These are phyloP conservation scores for Thalassarche chlororhynchos DNA, from an alignment of 2,113 vertebrate species.

Conservation along the genomic window DNA sequence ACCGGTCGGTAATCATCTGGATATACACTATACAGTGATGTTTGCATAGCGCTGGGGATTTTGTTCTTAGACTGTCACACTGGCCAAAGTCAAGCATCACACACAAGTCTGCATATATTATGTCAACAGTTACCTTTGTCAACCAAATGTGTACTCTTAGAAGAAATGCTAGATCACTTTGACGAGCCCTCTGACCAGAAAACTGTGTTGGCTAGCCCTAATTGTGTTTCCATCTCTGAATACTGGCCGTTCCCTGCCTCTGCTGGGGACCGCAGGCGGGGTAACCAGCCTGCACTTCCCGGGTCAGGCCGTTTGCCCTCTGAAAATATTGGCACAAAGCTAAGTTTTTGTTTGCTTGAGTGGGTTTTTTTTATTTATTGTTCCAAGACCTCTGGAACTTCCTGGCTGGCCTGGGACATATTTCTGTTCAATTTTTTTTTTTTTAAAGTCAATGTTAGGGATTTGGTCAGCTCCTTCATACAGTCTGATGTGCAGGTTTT, in stretches of 20 bases:
- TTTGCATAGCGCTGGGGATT: neutral
- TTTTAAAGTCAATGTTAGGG: neutral
- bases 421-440: neutral
- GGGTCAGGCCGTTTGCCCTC: neutral
- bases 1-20: neutral
- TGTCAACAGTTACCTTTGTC: constrained; percentile 38
- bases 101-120: neutral
- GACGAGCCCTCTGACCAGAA: constrained; percentile 11
- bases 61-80: neutral
- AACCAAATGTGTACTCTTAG: neutral
- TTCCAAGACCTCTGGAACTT: constrained; percentile 55
- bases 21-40: neutral
- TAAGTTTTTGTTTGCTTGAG: constrained; percentile 35
- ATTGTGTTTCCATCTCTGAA: neutral
- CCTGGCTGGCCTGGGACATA: constrained; percentile 6
- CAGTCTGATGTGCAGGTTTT: neutral
- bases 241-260: neutral
- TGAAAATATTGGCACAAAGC: neutral
- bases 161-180: neutral
- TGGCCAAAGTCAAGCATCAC: neutral
- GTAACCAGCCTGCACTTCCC: neutral
- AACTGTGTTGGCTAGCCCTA: neutral
- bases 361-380: constrained; percentile 6
- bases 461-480: neutral
- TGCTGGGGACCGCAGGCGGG: neutral